phyloP scores from a whole-genome alignment of 2,113 vertebrate species.

The Ariopsis seemanni region DNA sequence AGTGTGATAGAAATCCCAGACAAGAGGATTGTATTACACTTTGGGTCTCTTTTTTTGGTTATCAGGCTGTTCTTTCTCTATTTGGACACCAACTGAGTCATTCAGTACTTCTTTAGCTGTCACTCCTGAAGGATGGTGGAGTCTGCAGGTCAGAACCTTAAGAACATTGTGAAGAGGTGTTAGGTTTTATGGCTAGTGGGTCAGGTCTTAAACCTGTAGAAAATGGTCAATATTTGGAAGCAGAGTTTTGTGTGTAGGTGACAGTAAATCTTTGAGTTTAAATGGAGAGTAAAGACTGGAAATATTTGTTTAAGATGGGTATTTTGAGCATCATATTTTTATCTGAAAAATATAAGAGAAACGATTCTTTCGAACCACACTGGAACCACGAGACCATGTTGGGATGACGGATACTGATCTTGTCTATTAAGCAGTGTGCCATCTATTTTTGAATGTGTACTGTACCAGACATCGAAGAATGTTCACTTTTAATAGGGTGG shows the following conservation, averaged over 20 bases:
- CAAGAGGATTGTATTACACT: conserved; percentile 51
- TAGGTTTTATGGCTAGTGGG: not conserved
- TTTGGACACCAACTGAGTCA: conserved; percentile 29
- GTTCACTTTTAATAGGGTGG: not conserved
- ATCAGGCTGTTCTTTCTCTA: conserved; percentile 32
- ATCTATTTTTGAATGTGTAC: not conserved
- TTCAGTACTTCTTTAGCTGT: conserved; percentile 16
- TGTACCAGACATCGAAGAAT: not conserved
- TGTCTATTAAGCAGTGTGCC: not conserved
- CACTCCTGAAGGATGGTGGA: not conserved
- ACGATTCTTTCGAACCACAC: not conserved
- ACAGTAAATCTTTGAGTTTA: not conserved
- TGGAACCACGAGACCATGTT: not conserved
- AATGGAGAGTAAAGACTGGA: not conserved
- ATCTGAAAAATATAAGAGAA: not conserved
- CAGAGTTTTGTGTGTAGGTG: not conserved
- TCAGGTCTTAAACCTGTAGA: not conserved
- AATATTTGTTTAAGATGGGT: not conserved
- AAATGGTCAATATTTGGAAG: not conserved
- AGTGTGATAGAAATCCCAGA: conserved; percentile 44
- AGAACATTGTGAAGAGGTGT: conserved; percentile 12
- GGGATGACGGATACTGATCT: not conserved
- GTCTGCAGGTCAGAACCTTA: conserved; percentile 19
- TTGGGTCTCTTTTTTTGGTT: conserved; percentile 37
- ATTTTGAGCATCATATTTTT: not conserved